Evolutionary conservation across 2,113 vertebrate species (phyloP).

Genomic region (Dicrurus megarhynchus): DNA sequence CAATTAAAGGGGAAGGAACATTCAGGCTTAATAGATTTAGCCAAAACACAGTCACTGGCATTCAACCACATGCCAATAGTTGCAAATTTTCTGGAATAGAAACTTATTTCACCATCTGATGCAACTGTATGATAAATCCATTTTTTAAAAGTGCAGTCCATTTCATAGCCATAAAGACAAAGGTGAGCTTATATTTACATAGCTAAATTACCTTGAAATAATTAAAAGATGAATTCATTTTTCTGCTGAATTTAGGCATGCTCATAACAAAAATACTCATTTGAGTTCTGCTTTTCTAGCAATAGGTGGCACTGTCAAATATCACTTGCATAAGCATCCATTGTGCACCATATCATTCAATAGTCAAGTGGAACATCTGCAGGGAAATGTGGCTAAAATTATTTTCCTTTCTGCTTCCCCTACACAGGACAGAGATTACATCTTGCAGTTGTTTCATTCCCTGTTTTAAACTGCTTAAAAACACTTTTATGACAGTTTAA

Average conservation of each 20-base stretch:
- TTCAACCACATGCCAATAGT: not conserved
- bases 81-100: not conserved
- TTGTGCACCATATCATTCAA: not conserved
- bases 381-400: not conserved
- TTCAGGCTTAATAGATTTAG: not conserved
- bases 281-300: conserved; percentile 29
- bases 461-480: not conserved
- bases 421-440: not conserved
- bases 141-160: not conserved
- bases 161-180: not conserved
- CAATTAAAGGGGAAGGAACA: not conserved
- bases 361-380: not conserved
- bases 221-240: not conserved
- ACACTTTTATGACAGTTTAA: not conserved
- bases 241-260: not conserved
- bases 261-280: not conserved
- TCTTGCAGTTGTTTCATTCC: not conserved
- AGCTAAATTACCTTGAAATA: not conserved
- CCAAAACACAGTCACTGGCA: not conserved
- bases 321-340: not conserved
- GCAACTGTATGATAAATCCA: not conserved
- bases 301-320: conserved; percentile 61
- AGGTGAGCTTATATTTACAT: not conserved
- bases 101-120: not conserved
- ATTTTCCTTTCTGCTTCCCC: conserved; percentile 1